Evolutionary conservation across 2,888 invertebrate species (phyloP), one percentile per base, ranked within the genome.

Genomic region (Ecliptopera silaceata): DNA sequence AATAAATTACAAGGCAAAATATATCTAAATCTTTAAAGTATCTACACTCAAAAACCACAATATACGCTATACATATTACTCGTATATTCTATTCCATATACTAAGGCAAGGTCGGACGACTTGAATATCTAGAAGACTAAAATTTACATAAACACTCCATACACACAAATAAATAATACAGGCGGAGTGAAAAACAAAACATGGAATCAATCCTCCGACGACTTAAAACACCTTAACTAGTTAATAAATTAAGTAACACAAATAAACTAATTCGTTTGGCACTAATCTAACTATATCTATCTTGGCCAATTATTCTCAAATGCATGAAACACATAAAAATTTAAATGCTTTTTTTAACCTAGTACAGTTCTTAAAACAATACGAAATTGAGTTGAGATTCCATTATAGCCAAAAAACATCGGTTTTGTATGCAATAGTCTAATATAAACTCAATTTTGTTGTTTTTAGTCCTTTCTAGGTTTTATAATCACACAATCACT

Each of bases 241-340:
- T 69, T 65, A 87, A 88, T 89, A 89, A 88, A 86, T 88, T 86
- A 90, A 86, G 84, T 86, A 87, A 88, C 82, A 79, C 78, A 79
- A 75, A 66, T 66, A 71, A 78, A 76, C 75, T 70, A 68, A 70
- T 71, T 64, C 74, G 75, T 87, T 90, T 89, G 89, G 90, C 90
- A 90, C 90, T 88, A 86, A 69, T 75, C 86, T 87, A 87, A 82
- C 79, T 59, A 70, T 67, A 49, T 12, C 68, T 81, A 77, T 69
- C 61, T 67, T 68, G 68, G 63, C 66, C 74, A 69, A 64, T 64
- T 6, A 62, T 70, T 61, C 51, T 56, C 65, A 80, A 80, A 80
- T 80, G 80, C 80, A 74, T 67, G 59, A 66, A 65, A 69, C 65
- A 68, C 59, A n/a, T 48, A 36, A 26, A 15, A 54, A 56, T 54